These are phyloP conservation scores for Anguilla megastoma DNA, from an alignment of 2,797 vertebrate genomes.

Conservation along the genomic window DNA sequence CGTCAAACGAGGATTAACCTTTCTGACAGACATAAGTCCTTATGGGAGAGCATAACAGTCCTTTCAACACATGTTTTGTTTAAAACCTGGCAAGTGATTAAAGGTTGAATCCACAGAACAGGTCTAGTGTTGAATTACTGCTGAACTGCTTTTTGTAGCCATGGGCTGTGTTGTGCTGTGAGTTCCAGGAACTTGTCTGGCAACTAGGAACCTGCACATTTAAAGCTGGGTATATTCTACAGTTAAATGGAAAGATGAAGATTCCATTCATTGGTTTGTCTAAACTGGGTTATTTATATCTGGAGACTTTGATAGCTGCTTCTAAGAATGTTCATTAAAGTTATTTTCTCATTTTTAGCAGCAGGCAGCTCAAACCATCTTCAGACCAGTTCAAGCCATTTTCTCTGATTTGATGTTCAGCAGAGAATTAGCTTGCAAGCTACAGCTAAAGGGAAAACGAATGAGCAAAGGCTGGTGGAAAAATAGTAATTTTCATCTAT, in stretches of 20 bases:
- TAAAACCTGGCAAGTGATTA: conserved; percentile 67
- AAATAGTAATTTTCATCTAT: conserved; percentile 47
- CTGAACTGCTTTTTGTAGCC: neutral
- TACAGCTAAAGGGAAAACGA: neutral
- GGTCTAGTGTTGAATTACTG: conserved; percentile 67
- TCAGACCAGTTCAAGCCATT: neutral
- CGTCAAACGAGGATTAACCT: too few relatives aligned
- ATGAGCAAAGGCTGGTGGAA: conserved; percentile 48
- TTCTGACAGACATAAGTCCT: conserved; percentile 36
- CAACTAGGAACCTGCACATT: conserved; percentile 61
- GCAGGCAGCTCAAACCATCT: neutral
- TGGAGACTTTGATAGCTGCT: neutral
- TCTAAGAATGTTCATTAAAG: neutral
- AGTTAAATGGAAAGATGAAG: neutral
- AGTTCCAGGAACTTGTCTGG: conserved; percentile 64
- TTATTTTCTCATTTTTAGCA: neutral
- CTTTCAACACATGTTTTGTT: conserved; percentile 59
- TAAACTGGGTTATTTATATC: neutral
- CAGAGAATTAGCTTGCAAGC: neutral
- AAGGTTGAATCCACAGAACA: conserved; percentile 61
- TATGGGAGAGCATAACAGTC: conserved; percentile 59
- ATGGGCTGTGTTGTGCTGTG: neutral
- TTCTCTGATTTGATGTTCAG: neutral
- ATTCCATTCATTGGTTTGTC: neutral
- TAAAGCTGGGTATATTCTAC: conserved; percentile 48